Evolutionary conservation across 2,888 invertebrate genomes (phyloP).

Genomic region (Drosophila nr. fundita): DNA sequence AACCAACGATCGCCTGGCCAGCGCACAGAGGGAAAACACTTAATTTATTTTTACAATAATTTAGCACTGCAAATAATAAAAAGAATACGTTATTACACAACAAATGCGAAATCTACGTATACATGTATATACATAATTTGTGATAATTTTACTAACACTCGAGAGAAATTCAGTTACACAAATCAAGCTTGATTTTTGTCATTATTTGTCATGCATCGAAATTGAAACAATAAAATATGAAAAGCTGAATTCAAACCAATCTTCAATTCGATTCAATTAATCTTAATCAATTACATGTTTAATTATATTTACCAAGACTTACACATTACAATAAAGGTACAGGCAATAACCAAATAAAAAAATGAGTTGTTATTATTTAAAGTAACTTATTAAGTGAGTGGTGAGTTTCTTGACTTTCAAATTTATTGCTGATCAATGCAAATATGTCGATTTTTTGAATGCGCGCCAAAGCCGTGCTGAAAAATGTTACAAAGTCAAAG

Average conservation of each 20-base stretch:
- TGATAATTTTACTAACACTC: conserved; percentile 68
- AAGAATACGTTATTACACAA: conserved; percentile 45
- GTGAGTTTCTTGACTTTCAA: neutral
- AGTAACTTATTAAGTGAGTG: neutral
- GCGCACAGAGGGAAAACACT: conserved; percentile 37
- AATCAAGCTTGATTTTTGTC: conserved; percentile 30
- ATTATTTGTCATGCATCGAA: conserved; percentile 46
- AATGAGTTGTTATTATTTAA: neutral
- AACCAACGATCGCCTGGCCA: conserved; percentile 14
- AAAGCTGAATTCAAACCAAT: conserved; percentile 38
- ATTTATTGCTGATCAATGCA: neutral
- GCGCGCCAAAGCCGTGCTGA: conserved; percentile 10
- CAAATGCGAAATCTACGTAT: conserved; percentile 46
- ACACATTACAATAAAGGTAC: conserved; percentile 50
- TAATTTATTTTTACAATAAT: conserved; percentile 65
- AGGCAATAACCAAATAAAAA: neutral
- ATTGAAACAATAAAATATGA: conserved; percentile 58
- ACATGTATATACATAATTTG: conserved; percentile 64
- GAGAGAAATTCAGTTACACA: conserved; percentile 36
- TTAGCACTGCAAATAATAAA: conserved; percentile 55
- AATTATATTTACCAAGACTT: conserved; percentile 20
- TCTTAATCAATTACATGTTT: conserved; percentile 15
- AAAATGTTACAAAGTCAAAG: neutral
- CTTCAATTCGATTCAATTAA: conserved; percentile 15
- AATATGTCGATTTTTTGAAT: neutral